These are phyloP conservation scores for Allygus modestus DNA, from an alignment of 2,888 invertebrate genomes.

Conservation along the genomic window DNA sequence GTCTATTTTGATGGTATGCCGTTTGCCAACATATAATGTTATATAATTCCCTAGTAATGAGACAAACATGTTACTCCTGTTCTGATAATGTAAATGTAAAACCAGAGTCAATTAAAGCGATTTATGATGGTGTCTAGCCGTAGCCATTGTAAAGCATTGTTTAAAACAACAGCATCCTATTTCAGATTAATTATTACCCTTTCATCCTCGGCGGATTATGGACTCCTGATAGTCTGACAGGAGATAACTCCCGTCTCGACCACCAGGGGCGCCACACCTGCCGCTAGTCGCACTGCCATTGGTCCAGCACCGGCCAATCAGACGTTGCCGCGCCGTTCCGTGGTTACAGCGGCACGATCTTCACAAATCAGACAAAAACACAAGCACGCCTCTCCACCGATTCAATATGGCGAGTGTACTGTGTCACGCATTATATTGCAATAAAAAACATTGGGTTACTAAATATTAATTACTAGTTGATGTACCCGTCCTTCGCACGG, in stretches of 20 bases:
- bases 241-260: conserved; percentile 5
- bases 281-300: neutral
- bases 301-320: conserved; percentile 6
- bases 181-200: neutral
- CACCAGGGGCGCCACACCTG: conserved; percentile 43
- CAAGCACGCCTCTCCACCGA: conserved; percentile 9
- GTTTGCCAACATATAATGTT: too few species aligned
- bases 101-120: too few species aligned
- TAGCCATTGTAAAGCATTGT: neutral
- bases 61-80: too few species aligned
- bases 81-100: too few species aligned
- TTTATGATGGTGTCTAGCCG: too few species aligned
- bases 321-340: neutral
- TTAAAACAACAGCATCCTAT: neutral
- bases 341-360: conserved; percentile 1
- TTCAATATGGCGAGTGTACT: conserved; percentile 13
- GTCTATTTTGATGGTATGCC: too few species aligned
- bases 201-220: neutral
- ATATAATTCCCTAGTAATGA: too few species aligned
- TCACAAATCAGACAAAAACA: conserved; percentile 18
- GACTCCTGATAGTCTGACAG: neutral
- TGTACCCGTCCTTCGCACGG: too few species aligned
- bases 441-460: too few species aligned
- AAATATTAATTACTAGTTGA: too few species aligned
- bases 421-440: neutral